A percentile compares a stretch with the other conserved stretches of the same genome.
phyloP scores from a whole-genome alignment of 2,888 invertebrate genomes.

The Meganola albula region DNA sequence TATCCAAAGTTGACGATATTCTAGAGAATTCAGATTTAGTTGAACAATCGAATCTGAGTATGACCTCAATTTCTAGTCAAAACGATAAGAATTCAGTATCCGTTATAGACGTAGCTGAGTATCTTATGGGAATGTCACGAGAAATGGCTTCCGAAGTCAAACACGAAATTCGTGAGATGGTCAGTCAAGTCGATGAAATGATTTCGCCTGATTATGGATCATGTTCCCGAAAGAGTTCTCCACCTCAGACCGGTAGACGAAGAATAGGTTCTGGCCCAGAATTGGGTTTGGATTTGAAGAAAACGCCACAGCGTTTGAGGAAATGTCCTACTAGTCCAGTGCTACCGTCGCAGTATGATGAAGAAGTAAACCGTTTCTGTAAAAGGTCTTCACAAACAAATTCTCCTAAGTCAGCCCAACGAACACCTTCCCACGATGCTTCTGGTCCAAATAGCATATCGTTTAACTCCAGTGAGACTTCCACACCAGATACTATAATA shows the following conservation, averaged over 20 bases:
- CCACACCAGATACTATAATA: constrained; percentile 72
- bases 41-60: constrained; percentile 71
- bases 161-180: constrained; percentile 85
- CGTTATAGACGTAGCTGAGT: constrained; percentile 86
- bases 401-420: constrained; percentile 65
- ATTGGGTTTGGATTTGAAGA: constrained; percentile 57
- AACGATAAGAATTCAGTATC: constrained; percentile 83
- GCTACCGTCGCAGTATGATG: constrained; percentile 52
- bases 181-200: constrained; percentile 84
- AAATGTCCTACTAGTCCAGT: constrained; percentile 73
- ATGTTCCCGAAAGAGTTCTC: constrained; percentile 62
- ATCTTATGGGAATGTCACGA: constrained; percentile 85
- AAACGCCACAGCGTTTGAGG: constrained; percentile 42
- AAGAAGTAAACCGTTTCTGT: constrained; percentile 46
- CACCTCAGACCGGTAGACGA: constrained; percentile 60
- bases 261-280: constrained; percentile 68
- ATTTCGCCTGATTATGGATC: constrained; percentile 71
- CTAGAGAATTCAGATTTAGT: constrained; percentile 82
- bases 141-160: constrained; percentile 89
- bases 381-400: constrained; percentile 51
- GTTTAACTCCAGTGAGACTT: constrained; percentile 74
- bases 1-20: constrained; percentile 87
- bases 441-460: constrained; percentile 69
- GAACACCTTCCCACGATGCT: constrained; percentile 62
- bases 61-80: constrained; percentile 78